Base-by-base conservation (phyloP, 1,140 invertebrate species). In the Manduca sexta region DNA sequence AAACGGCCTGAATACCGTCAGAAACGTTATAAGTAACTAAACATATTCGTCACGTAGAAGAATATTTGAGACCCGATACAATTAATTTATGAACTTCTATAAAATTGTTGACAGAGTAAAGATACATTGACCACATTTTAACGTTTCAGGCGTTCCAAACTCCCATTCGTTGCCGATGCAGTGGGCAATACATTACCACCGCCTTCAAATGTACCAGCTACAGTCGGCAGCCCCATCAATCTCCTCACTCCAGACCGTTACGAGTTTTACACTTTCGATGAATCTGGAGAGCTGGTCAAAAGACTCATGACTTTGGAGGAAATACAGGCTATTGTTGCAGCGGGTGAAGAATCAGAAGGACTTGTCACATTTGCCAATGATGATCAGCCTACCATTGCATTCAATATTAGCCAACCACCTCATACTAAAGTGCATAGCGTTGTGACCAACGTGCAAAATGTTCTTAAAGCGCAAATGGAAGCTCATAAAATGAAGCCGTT, bases 231-330 rank as follows among this genome's bases (percentile, higher is more conserved):
- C 45, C 93, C 93, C 2, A 91, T 91, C 0, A 90, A 91, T 60
- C 82, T 95, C 2, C 74, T 94, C 2, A 91, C 91, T 52, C 94
- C 93, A 2, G 93, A 95, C 65, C 87, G 90, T 79, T 95, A 94
- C 79, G 93, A 94, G 74, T 95, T 94, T 71, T 95, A 94, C 64
- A 94, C 93, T 0, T 93, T 94, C 62, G 91, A 94, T 64, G 92
- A 94, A 60, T 90, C 90, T 35, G 93, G 93, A 15, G 92, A 95
- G 64, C 87, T 95, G 15, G 90, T 95, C 1, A 94, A 93, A 64
- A 88, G 92, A 54, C 86, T 94, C 21, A 95, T 95, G 94, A 94
- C 93, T 18, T 84, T 94, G 59, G 88, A 93, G 60, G 92, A 95
- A 82, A 95, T 95, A 47, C 92, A 94, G 69, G 91, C 91, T 35